Base-by-base conservation (phyloP, 2,888 invertebrate species). In the Conchocele bisecta region DNA sequence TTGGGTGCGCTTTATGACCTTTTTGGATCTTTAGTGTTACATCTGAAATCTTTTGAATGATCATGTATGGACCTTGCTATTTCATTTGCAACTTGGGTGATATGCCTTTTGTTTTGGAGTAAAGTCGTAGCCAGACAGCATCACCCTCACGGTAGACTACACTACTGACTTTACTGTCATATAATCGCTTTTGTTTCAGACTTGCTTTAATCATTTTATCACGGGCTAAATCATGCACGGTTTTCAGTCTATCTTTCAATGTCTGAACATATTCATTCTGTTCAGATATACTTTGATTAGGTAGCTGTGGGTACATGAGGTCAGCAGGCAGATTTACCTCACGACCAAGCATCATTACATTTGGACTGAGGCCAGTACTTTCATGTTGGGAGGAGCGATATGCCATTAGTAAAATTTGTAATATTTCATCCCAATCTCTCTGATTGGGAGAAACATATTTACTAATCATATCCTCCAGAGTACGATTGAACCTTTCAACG, bases 401-500 rank as follows among this genome's bases (percentile, higher is more conserved):
- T 13, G 71, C 66, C 22, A 60, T n/a, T 17, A 54, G 13, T n/a
- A 37, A 26, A 3, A 53, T 44, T 11, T 66, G 60, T 4, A 71
- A 28, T 15, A 24, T 26, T 37, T 42, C 60, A 50, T 76, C 76
- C 73, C 75, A 75, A 28, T 75, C 51, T 3, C 42, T 35, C 29
- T 75, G 64, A 39, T 69, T 68, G 13, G 61, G 26, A 13, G 53
- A 15, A 17, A 69, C 37, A 20, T 50, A 51, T 31, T 39, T 56
- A 22, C 57, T 56, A 13, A 75, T 37, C 60, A 63, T 65, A n/a
- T 64, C 53, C 31, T 60, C 29, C 3, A 75, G 4, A 1, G 65
- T 75, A 20, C 54, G 54, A 22, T 69, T 76, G 24, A 46, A 46
- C 42, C 76, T 17, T 39, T 75, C 75, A 3, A 70, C 65, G 7